Conservation (phyloP, 2,888 invertebrate genomes). For the Perizoma flavofasciatum region DNA sequence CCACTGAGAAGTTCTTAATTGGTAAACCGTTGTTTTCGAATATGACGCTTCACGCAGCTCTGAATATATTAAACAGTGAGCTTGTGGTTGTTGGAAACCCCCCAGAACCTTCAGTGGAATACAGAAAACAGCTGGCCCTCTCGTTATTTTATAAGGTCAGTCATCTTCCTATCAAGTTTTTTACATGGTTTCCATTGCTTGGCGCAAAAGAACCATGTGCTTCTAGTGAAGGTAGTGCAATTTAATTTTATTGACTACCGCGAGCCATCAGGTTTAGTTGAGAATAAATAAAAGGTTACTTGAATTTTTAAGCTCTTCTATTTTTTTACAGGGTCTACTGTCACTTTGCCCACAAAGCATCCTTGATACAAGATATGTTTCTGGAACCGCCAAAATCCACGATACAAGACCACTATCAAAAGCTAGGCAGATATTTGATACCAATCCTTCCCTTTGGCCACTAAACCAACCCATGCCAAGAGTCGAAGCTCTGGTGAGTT, state of each 20-base stretch:
- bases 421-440: conserved; percentile 85
- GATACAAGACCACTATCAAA: conserved; percentile 64
- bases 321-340: conserved; percentile 48
- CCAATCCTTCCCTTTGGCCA: conserved; percentile 86
- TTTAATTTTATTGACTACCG: too few relatives aligned
- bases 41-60: conserved; percentile 64
- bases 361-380: conserved; percentile 40
- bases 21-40: conserved; percentile 71
- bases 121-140: conserved; percentile 84
- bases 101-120: conserved; percentile 83
- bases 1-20: conserved; percentile 76
- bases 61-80: conserved; percentile 53
- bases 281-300: too few relatives aligned
- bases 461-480: conserved; percentile 87
- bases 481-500: conserved; percentile 77
- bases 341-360: conserved; percentile 47
- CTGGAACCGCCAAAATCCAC: conserved; percentile 45
- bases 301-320: too few relatives aligned
- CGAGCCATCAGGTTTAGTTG: too few relatives aligned
- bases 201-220: too few relatives aligned
- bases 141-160: conserved; percentile 84
- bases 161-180: not conserved
- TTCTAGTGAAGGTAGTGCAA: too few relatives aligned
- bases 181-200: too few relatives aligned
- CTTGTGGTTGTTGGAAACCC: conserved; percentile 56